Conservation (phyloP, 2,888 invertebrate species). For the Chaitophorus viminalis region DNA sequence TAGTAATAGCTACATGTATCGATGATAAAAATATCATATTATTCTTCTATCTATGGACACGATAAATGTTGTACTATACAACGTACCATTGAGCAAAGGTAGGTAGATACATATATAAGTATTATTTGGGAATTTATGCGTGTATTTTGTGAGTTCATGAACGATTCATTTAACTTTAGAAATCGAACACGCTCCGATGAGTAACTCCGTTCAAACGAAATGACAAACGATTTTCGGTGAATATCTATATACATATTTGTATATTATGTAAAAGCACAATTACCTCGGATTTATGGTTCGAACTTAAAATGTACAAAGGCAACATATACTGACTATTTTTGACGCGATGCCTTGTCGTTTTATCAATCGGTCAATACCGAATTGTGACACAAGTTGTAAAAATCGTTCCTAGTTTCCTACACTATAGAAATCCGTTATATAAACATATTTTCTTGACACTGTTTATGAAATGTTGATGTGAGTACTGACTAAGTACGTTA, state of each 20-base stretch:
- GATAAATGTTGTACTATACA: not conserved
- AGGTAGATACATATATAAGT: not conserved
- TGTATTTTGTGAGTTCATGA: not conserved
- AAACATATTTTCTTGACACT: too few species aligned
- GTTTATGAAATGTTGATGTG: too few species aligned
- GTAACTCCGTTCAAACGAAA: not conserved
- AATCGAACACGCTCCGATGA: not conserved
- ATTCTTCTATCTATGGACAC: not conserved
- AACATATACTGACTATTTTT: not conserved
- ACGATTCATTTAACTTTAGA: slow-evolving; percentile 3
- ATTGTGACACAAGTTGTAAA: not conserved
- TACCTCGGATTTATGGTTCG: not conserved
- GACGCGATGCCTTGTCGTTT: not conserved
- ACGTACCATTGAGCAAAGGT: not conserved
- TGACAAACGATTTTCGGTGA: not conserved
- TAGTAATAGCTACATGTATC: not conserved
- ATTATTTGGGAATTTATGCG: not conserved
- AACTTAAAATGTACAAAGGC: not conserved
- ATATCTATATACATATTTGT: not conserved
- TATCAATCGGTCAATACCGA: not conserved
- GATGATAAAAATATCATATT: not conserved
- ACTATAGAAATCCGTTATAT: too few species aligned
- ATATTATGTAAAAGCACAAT: not conserved
- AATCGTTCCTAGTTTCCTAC: too few species aligned
- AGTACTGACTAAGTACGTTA: too few species aligned